phyloP scores from a whole-genome alignment of 2,113 vertebrate genomes.

The Semnornis frantzii region DNA sequence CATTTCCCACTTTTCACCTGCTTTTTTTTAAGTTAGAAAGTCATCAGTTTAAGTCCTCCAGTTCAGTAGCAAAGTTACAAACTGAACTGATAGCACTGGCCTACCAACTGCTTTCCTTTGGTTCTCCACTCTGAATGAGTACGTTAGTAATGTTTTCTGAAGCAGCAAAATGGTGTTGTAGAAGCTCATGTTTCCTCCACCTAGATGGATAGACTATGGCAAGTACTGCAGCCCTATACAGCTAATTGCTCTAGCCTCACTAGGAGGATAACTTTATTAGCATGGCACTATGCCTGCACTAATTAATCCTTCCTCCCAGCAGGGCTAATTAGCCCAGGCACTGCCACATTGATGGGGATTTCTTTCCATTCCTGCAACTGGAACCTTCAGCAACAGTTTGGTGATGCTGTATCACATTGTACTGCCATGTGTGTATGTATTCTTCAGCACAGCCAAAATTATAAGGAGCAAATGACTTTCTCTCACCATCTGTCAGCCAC shows the following conservation, averaged over 20 bases:
- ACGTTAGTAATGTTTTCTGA: neutral
- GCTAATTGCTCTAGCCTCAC: neutral
- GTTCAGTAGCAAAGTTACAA: neutral
- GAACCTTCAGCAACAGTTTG: neutral
- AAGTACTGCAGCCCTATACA: no score
- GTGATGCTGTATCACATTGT: neutral
- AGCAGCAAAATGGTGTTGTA: neutral
- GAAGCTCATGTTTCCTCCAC: neutral
- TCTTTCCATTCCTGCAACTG: neutral
- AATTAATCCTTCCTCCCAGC: slow-evolving; percentile 39
- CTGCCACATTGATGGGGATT: neutral
- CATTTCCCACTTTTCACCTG: neutral
- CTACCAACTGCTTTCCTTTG: neutral
- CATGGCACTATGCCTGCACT: neutral
- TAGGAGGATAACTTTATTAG: slow-evolving; percentile 45
- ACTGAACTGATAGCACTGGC: neutral
- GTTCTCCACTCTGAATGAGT: neutral
- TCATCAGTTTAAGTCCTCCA: neutral
- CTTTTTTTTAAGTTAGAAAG: neutral
- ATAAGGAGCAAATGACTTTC: neutral
- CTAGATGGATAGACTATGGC: neutral
- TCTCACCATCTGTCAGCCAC: neutral
- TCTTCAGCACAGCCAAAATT: neutral
- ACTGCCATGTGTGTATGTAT: neutral
- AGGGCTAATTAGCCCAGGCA: slow-evolving; percentile 18